Conservation (phyloP, 2,888 invertebrate species). For the Heteropelma amictum region DNA sequence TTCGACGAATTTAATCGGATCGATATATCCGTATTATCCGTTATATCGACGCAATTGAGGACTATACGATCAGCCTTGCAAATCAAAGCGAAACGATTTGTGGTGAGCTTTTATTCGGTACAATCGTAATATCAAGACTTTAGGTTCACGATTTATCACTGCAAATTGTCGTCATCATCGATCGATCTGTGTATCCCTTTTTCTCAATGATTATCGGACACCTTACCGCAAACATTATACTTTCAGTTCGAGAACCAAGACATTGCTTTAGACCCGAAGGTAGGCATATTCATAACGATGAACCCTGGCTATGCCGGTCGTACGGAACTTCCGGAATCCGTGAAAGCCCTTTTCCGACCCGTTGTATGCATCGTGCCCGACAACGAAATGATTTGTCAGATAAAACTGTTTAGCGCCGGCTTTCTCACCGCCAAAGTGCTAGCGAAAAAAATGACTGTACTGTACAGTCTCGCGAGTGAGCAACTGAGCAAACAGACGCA, state of each 20-base stretch:
- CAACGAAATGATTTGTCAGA: slow-evolving; percentile 93
- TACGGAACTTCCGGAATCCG: slow-evolving; percentile 94
- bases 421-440: slow-evolving; percentile 93
- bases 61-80: slow-evolving; percentile 92
- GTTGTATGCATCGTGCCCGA: slow-evolving; percentile 96
- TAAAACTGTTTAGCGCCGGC: slow-evolving; percentile 95
- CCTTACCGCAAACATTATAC: not conserved
- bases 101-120: slow-evolving; percentile 83
- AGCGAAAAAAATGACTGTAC: slow-evolving; percentile 95
- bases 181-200: too few relatives aligned
- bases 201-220: too few relatives aligned
- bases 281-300: slow-evolving; percentile 97
- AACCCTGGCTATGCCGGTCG: slow-evolving; percentile 96
- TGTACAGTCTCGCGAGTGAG: slow-evolving; percentile 91
- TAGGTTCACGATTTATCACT: too few relatives aligned
- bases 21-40: slow-evolving; percentile 93
- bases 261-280: slow-evolving; percentile 89
- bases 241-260: slow-evolving; percentile 90
- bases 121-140: too few relatives aligned
- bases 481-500: slow-evolving; percentile 95
- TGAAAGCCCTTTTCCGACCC: slow-evolving; percentile 94
- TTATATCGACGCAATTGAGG: slow-evolving; percentile 94
- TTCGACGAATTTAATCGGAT: slow-evolving; percentile 97
- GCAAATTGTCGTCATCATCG: not conserved
- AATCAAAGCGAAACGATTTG: slow-evolving; percentile 86